Evolutionary conservation across 2,888 invertebrate species (phyloP).

Genomic region (Oxycera nigricornis): DNA sequence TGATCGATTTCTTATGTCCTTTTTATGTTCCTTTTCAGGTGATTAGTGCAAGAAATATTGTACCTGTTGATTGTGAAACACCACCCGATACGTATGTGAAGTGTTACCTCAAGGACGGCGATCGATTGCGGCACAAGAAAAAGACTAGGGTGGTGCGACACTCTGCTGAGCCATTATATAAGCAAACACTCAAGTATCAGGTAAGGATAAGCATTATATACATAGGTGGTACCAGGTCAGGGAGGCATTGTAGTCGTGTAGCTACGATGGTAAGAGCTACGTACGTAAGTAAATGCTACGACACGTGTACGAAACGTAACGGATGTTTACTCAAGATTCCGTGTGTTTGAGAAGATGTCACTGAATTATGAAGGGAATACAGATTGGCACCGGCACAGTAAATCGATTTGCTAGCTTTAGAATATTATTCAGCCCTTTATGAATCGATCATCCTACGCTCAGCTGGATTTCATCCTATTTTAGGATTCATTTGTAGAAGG

Average conservation of each 20-base stretch:
- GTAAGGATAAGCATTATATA: constrained; percentile 55
- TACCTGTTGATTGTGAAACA: constrained; percentile 73
- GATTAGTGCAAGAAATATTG: constrained; percentile 74
- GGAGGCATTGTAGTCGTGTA: too few species aligned
- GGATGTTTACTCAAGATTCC: not conserved
- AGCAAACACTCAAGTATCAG: constrained; percentile 88
- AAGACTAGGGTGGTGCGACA: constrained; percentile 87
- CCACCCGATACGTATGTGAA: constrained; percentile 92
- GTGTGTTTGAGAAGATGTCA: not conserved
- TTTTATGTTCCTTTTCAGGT: constrained; percentile 64
- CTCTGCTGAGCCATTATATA: constrained; percentile 83
- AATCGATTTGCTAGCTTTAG: constrained; percentile 6
- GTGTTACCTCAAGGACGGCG: constrained; percentile 88
- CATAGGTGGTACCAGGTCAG: too few species aligned
- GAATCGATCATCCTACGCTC: not conserved
- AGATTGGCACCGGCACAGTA: constrained; percentile 4
- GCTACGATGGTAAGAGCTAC: not conserved
- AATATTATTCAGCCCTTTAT: not conserved
- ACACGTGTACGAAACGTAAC: constrained; percentile 6
- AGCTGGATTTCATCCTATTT: not conserved
- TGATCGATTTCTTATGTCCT: too few species aligned
- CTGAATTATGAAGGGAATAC: constrained; percentile 6
- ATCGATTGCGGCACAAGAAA: constrained; percentile 87
- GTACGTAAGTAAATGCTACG: not conserved
- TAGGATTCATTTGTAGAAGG: not conserved